Conservation (phyloP, 1,140 invertebrate genomes). For the Anoplolepis gracilipes region DNA sequence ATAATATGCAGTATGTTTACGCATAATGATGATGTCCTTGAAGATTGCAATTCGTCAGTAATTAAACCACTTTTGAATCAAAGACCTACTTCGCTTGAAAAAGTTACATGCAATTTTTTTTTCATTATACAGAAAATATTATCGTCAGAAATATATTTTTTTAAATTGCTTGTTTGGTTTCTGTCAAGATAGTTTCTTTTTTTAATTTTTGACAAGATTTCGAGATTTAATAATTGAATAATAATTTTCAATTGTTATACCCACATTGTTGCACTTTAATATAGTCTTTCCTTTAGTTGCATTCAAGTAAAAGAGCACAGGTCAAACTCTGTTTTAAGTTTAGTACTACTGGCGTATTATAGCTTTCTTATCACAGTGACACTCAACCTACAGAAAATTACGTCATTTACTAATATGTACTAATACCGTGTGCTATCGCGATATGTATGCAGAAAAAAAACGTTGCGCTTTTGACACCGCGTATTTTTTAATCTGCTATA, state of each 20-base stretch:
- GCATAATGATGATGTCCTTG: conserved; percentile 4
- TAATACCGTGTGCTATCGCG: conserved; percentile 11
- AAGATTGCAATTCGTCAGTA: neutral
- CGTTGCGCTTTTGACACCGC: neutral
- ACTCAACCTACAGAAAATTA: conserved; percentile 64
- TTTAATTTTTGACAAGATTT: neutral
- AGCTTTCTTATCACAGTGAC: conserved; percentile 78
- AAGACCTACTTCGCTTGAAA: neutral
- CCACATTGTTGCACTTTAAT: neutral
- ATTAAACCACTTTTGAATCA: conserved; percentile 26
- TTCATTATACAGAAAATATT: neutral
- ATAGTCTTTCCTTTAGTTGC: neutral
- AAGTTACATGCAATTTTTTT: neutral
- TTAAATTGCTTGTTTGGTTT: neutral
- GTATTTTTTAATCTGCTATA: conserved; percentile 7
- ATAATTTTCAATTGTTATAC: neutral
- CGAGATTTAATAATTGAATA: neutral
- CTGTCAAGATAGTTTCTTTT: neutral
- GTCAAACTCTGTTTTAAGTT: conserved; percentile 68
- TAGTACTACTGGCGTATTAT: conserved; percentile 50
- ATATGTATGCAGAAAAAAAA: neutral
- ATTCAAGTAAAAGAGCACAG: conserved; percentile 15
- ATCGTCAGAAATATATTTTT: neutral
- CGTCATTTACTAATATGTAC: neutral
- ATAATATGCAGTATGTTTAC: conserved; percentile 32